Conservation (phyloP, 2,888 invertebrate species). For the Dysmachus trigonus region DNA sequence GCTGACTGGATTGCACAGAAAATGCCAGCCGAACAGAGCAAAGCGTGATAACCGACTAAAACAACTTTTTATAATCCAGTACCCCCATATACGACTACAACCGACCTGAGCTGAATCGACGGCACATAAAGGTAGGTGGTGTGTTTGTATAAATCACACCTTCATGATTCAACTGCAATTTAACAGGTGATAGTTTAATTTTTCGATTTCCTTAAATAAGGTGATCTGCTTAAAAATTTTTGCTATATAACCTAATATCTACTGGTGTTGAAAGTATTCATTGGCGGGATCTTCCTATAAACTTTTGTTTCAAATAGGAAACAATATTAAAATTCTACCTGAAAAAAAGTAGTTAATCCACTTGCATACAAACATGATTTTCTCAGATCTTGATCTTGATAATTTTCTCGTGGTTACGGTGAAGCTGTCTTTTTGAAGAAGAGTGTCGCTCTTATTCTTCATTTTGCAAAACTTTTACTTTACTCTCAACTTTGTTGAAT, state of each 20-base stretch:
- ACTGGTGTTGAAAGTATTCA: neutral
- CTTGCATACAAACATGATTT: neutral
- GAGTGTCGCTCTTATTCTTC: neutral
- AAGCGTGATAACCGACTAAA: conserved; percentile 30
- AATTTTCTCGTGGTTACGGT: neutral
- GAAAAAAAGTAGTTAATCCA: neutral
- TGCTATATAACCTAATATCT: neutral
- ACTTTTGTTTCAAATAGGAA: neutral
- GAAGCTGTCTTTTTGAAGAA: neutral
- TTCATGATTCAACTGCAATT: neutral
- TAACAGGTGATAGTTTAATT: neutral
- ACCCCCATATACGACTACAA: neutral
- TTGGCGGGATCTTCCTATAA: neutral
- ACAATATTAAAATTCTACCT: neutral
- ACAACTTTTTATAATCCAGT: conserved; percentile 19
- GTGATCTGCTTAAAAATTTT: neutral
- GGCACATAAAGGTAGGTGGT: neutral
- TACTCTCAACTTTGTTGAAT: neutral
- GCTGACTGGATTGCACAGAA: neutral
- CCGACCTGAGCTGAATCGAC: neutral
- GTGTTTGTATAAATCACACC: neutral
- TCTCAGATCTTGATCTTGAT: neutral
- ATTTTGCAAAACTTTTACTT: neutral
- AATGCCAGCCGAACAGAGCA: conserved; percentile 11
- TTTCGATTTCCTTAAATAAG: neutral